Conservation (phyloP, 2,888 invertebrate genomes). For the Anagyrus pseudococci region DNA sequence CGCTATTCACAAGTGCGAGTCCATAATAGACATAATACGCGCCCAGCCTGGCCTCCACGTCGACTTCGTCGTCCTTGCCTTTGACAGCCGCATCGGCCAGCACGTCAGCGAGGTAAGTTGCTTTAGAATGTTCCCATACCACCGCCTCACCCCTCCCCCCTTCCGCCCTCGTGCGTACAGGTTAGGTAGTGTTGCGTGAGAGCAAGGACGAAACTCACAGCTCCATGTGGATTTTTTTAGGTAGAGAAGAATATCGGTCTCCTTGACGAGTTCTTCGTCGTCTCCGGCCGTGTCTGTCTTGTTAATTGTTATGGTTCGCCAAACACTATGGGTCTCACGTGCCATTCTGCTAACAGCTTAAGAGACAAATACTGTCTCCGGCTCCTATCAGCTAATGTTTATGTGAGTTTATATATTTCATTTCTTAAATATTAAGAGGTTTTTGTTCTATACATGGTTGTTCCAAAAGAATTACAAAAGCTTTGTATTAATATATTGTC, state of each 20-base stretch:
- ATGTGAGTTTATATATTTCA: conserved; percentile 44
- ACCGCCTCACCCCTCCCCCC: no score
- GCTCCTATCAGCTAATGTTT: conserved; percentile 49
- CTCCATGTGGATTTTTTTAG: conserved; percentile 13
- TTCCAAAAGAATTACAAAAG: background rate
- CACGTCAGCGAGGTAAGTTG: background rate
- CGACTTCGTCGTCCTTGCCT: conserved; percentile 55
- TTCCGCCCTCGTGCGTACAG: background rate
- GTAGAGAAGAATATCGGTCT: conserved; percentile 47
- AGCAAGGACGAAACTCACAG: background rate
- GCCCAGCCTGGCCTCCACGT: conserved; percentile 44
- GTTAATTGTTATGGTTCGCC: conserved; percentile 50
- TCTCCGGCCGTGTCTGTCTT: conserved; percentile 50
- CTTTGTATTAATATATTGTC: no score
- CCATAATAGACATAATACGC: conserved; percentile 44
- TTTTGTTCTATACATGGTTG: background rate
- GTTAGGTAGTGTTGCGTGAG: background rate
- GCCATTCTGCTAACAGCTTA: conserved; percentile 45
- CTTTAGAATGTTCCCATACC: no score
- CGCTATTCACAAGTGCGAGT: conserved; percentile 53
- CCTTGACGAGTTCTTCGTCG: conserved; percentile 51
- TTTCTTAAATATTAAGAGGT: background rate
- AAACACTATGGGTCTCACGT: conserved; percentile 45
- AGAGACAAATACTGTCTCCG: conserved; percentile 51
- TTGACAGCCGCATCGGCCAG: conserved; percentile 43